Evolutionary conservation across 2,797 vertebrate genomes (phyloP), one percentile per base, ranked within the genome.

Genomic region (Hoplostethus atlanticus): DNA sequence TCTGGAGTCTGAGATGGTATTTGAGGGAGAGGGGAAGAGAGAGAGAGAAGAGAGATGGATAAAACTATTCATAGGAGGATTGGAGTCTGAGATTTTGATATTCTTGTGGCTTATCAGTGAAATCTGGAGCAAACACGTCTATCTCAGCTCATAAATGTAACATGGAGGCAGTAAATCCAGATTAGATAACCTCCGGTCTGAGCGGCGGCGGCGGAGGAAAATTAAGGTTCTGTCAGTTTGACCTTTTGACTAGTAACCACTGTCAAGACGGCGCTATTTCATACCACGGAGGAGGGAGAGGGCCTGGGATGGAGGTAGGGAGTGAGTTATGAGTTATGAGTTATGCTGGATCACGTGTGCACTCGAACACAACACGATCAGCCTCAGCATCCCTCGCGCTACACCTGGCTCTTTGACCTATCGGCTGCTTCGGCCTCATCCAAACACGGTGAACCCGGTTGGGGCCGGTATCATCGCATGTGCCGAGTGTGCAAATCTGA

Each of bases 141-240:
- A 67, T 79, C 67, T 76, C 11, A 0, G 61, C 82, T 88, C 78
- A 85, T 87, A 79, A 84, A 86, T 91, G 86, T 67, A 88, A 90
- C 87, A 85, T 63, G 66, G 25, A 66, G 73, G 77, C 64, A 56
- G 81, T 79, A 85, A 85, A 86, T 84, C 81, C 68, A 81, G 81
- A 88, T 85, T 68, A 80, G 78, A 83, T 71, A 81, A 80, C 72
- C 83, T 70, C 63, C 34, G 77, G 63, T 75, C 76, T 59, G 59
- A 64, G 3, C 28, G 36, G 85, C 79, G 76, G 64, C 50, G 25
- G 57, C 74, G 70, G 65, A 61, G 53, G 78, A 83, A 89, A 79
- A 80, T 81, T 1, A 80, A 76, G 71, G 67, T 83, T 84, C 52
- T 4, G 36, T 84, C 48, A 25, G 25, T 68, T 84, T 86, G 87